Percentiles rank a stretch among this genome's conserved stretches.
phyloP scores from a whole-genome alignment of 2,888 invertebrate species.

The Zygothrica quintamaculata region DNA sequence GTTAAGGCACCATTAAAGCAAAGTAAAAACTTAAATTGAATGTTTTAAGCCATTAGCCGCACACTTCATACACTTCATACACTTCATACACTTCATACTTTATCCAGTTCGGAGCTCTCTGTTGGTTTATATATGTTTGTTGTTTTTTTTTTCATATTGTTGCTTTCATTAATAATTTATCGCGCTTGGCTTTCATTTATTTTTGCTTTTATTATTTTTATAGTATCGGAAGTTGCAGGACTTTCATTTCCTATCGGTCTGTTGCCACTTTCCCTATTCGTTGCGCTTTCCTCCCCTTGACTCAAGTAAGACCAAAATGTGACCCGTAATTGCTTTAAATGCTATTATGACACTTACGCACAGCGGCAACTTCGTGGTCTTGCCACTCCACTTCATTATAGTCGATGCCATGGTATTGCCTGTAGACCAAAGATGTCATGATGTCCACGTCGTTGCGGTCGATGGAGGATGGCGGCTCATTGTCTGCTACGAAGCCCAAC shows the following conservation, averaged over 20 bases:
- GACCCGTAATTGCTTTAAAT: constrained; percentile 82
- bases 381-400: neutral
- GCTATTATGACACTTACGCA: constrained; percentile 80
- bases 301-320: constrained; percentile 55
- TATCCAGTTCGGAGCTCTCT: neutral
- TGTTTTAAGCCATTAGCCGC: too few relatives aligned
- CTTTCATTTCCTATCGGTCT: constrained; percentile 55
- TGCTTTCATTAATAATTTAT: constrained; percentile 1
- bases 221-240: constrained; percentile 69
- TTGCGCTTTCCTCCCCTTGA: neutral
- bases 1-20: too few relatives aligned
- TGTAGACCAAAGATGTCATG: constrained; percentile 16
- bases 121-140: neutral
- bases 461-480: constrained; percentile 25
- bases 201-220: constrained; percentile 52
- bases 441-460: constrained; percentile 10
- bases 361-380: constrained; percentile 49
- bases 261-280: constrained; percentile 1
- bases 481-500: constrained; percentile 36
- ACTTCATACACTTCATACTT: too few relatives aligned
- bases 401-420: constrained; percentile 14
- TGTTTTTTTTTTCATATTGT: neutral
- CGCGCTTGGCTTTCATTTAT: neutral
- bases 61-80: too few relatives aligned
- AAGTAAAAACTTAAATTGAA: too few relatives aligned